phyloP scores from a whole-genome alignment of 1,140 invertebrate genomes.

The Ctenoplectra terminalis region DNA sequence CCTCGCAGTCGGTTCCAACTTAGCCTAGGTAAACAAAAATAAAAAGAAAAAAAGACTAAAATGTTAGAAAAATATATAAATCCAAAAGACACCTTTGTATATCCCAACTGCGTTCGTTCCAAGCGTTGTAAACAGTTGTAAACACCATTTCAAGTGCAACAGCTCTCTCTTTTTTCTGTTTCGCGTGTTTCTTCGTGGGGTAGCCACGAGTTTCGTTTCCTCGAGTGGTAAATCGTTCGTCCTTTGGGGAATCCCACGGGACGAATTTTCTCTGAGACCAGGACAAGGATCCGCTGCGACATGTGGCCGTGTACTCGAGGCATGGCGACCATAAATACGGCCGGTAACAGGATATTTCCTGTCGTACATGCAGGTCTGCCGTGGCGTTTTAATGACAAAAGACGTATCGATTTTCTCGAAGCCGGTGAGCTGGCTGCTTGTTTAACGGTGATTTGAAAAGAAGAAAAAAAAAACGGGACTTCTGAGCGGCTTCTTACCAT shows the following conservation, averaged over 20 bases:
- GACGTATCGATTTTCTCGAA: constrained; percentile 60
- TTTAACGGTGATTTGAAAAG: constrained; percentile 26
- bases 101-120: background rate
- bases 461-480: too few relatives aligned
- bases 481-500: background rate
- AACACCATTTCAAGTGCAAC: constrained; percentile 38
- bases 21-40: constrained; percentile 52
- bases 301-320: constrained; percentile 58
- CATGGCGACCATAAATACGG: constrained; percentile 63
- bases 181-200: background rate
- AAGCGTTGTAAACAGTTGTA: constrained; percentile 59
- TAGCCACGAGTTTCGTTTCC: constrained; percentile 16
- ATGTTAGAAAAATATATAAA: constrained; percentile 16
- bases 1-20: too few relatives aligned
- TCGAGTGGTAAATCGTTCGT: constrained; percentile 17
- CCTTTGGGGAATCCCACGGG: constrained; percentile 23
- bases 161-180: background rate
- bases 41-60: constrained; percentile 30
- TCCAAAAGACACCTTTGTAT: constrained; percentile 22
- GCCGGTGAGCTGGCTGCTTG: constrained; percentile 1
- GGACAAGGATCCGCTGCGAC: constrained; percentile 48
- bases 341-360: constrained; percentile 73
- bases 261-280: constrained; percentile 31
- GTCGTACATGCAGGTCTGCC: constrained; percentile 49
- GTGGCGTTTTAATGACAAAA: constrained; percentile 63